Evolutionary conservation across 2,888 invertebrate genomes (phyloP).

Genomic region (Epirrita christyi): DNA sequence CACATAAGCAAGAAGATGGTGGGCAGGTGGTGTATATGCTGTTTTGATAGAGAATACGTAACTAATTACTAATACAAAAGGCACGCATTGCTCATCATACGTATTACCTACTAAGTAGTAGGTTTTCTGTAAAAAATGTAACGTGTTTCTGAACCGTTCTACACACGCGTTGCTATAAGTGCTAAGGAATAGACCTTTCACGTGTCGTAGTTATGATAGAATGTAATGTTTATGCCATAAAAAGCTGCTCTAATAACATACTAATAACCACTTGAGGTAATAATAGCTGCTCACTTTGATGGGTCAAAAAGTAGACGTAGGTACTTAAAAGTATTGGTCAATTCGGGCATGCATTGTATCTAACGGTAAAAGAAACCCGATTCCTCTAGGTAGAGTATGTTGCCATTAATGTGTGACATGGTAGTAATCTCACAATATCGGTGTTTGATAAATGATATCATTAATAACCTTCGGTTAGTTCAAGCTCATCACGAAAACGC

Average conservation of each 20-base stretch:
- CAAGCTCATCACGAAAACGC: too few relatives aligned
- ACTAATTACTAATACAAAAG: too few relatives aligned
- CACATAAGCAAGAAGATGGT: too few relatives aligned
- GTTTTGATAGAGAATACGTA: too few relatives aligned
- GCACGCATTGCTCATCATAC: too few relatives aligned
- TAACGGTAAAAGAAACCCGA: slow-evolving; percentile 1
- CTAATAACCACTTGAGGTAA: neutral
- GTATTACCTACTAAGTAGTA: too few relatives aligned
- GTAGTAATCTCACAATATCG: neutral
- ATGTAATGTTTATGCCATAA: neutral
- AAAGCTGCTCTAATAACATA: neutral
- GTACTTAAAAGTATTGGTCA: too few relatives aligned
- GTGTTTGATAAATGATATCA: too few relatives aligned
- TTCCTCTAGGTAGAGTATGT: neutral
- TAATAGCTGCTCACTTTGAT: slow-evolving; percentile 11
- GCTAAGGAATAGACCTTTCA: neutral
- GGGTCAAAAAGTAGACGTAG: neutral
- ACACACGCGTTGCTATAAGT: too few relatives aligned
- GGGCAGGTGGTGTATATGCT: too few relatives aligned
- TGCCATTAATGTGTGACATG: slow-evolving; percentile 1
- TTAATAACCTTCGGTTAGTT: too few relatives aligned
- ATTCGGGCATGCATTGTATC: slow-evolving; percentile 1
- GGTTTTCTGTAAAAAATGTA: too few relatives aligned
- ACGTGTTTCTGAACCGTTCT: neutral
- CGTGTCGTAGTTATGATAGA: slow-evolving; percentile 3